phyloP scores from a whole-genome alignment of 2,797 vertebrate genomes.

The Knipowitschia caucasica region DNA sequence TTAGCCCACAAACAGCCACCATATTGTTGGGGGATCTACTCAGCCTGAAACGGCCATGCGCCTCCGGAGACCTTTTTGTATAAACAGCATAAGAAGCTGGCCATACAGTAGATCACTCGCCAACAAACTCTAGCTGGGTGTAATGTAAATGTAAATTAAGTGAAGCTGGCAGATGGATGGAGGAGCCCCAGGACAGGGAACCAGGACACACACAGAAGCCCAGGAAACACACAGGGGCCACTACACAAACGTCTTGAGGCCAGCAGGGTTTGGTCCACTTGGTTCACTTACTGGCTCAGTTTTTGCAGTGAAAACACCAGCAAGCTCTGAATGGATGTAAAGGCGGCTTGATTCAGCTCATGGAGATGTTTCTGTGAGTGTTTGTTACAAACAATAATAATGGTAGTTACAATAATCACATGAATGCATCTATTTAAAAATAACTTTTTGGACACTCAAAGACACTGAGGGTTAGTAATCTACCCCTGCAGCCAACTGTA shows the following conservation, averaged over 20 bases:
- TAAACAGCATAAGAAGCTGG: conserved; percentile 48
- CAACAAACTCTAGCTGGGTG: conserved; percentile 62
- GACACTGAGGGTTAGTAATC: no score
- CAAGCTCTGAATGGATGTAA: no score
- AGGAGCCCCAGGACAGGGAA: background rate
- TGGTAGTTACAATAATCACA: no score
- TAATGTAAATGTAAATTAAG: conserved; percentile 76
- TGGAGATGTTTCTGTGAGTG: no score
- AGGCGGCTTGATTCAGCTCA: no score
- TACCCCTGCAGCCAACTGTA: no score
- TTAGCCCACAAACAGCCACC: background rate
- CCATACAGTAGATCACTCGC: conserved; percentile 40
- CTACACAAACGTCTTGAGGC: background rate
- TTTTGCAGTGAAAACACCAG: no score
- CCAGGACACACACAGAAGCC: no score
- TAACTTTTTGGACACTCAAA: no score
- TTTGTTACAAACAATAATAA: no score
- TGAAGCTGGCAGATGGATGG: conserved; percentile 32
- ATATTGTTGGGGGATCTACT: conserved; percentile 15
- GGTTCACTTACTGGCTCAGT: background rate
- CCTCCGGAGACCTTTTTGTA: conserved; percentile 57
- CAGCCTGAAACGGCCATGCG: conserved; percentile 50
- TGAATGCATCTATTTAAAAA: no score
- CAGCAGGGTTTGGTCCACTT: background rate
- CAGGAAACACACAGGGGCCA: background rate